These are phyloP conservation scores for Desmodus rotundus DNA, from an alignment of 2,113 vertebrate genomes.

Conservation along the genomic window DNA sequence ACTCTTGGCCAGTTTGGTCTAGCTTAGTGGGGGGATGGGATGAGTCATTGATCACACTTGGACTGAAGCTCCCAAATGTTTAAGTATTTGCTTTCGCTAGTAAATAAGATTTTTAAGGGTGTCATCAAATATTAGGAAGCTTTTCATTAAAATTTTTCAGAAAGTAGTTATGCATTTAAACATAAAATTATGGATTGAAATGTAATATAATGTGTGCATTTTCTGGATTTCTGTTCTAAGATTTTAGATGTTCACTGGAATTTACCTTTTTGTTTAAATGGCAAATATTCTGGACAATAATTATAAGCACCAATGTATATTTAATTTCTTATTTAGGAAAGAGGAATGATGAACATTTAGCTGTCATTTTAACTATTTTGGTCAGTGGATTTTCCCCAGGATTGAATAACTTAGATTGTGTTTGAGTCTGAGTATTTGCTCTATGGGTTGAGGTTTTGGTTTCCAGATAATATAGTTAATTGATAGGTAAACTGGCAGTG, in stretches of 20 bases:
- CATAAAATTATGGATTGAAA: background rate
- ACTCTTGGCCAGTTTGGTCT: background rate
- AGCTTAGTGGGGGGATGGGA: background rate
- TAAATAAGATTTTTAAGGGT: background rate
- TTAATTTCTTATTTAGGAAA: background rate
- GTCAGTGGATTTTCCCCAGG: background rate
- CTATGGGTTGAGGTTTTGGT: background rate
- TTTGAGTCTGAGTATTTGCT: background rate
- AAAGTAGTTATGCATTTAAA: slow-evolving; percentile 9
- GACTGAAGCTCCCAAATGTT: background rate
- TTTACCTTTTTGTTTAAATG: background rate
- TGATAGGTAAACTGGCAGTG: background rate
- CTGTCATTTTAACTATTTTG: background rate
- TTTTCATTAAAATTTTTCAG: background rate
- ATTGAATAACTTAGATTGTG: background rate
- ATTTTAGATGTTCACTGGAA: background rate
- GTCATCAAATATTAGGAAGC: background rate
- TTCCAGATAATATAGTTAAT: background rate
- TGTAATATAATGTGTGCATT: background rate
- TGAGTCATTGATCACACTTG: background rate
- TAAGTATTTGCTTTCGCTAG: background rate
- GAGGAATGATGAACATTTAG: background rate
- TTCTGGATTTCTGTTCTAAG: slow-evolving; percentile 8
- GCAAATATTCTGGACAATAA: background rate
- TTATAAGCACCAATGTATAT: background rate